Conservation (phyloP, 2,113 vertebrate species). For the Dipodomys stephensi region DNA sequence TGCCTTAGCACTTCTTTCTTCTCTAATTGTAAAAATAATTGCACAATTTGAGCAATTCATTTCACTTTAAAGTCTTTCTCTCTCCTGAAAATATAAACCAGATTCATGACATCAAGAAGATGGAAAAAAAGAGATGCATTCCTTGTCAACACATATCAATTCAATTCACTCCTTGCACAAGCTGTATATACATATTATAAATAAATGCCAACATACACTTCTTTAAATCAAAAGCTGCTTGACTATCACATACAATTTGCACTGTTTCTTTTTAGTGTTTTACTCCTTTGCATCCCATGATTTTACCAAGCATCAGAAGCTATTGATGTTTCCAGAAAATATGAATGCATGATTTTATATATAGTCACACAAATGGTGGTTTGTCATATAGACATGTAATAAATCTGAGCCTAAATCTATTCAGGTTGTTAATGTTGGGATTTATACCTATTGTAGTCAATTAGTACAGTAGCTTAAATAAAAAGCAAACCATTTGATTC, state of each 20-base stretch:
- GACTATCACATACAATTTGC: slow-evolving; percentile 93
- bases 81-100: slow-evolving; percentile 78
- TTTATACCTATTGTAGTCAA: slow-evolving; percentile 89
- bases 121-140: slow-evolving; percentile 82
- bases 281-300: slow-evolving; percentile 80
- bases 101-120: slow-evolving; percentile 81
- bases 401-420: slow-evolving; percentile 87
- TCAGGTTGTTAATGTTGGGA: slow-evolving; percentile 88
- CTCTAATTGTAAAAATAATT: slow-evolving; percentile 87
- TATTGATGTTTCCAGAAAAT: slow-evolving; percentile 84
- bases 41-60: slow-evolving; percentile 88
- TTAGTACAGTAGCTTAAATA: slow-evolving; percentile 90
- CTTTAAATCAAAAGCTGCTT: slow-evolving; percentile 91
- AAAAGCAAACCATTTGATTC: slow-evolving; percentile 88
- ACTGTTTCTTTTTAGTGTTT: slow-evolving; percentile 89
- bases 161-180: slow-evolving; percentile 88
- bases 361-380: slow-evolving; percentile 85
- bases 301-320: slow-evolving; percentile 83
- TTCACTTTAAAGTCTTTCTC: slow-evolving; percentile 83
- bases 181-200: slow-evolving; percentile 88
- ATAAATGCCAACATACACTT: slow-evolving; percentile 88
- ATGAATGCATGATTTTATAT: slow-evolving; percentile 89
- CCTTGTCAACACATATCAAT: slow-evolving; percentile 86
- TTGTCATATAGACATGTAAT: slow-evolving; percentile 87
- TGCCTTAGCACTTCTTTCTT: slow-evolving; percentile 94